Evolutionary conservation across 1,140 invertebrate species (phyloP).

Genomic region (Berghia stephanieae): DNA sequence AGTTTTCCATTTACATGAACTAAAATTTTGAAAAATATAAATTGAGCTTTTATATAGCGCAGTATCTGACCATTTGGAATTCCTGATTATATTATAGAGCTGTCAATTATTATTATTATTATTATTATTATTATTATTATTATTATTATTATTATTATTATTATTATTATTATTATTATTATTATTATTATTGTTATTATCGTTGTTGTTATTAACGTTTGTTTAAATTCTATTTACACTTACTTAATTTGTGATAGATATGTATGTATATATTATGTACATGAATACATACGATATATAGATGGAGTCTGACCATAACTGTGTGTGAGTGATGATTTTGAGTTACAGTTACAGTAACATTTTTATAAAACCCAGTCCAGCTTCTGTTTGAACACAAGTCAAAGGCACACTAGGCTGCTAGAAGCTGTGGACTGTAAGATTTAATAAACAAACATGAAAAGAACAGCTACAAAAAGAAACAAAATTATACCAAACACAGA

Average conservation of each 20-base stretch:
- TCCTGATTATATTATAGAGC: background rate
- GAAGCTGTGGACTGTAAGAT: no score
- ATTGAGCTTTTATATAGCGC: background rate
- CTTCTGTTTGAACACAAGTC: no score
- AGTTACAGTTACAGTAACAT: background rate
- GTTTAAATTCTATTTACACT: background rate
- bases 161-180: constrained; percentile 8
- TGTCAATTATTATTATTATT: background rate
- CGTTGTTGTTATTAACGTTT: background rate
- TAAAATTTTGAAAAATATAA: background rate
- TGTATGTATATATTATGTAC: background rate
- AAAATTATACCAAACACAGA: no score
- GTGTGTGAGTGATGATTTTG: background rate
- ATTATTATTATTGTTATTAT: no score
- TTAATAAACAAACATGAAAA: no score
- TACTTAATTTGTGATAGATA: background rate
- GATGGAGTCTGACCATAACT: background rate
- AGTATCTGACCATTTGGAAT: background rate
- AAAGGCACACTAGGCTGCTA: no score
- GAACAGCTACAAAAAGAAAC: no score
- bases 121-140: background rate
- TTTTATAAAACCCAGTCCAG: no score
- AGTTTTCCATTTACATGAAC: background rate
- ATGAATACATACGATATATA: background rate
- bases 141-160: background rate